Base-by-base conservation (phyloP, 2,797 vertebrate species). In the Bradypus variegatus region DNA sequence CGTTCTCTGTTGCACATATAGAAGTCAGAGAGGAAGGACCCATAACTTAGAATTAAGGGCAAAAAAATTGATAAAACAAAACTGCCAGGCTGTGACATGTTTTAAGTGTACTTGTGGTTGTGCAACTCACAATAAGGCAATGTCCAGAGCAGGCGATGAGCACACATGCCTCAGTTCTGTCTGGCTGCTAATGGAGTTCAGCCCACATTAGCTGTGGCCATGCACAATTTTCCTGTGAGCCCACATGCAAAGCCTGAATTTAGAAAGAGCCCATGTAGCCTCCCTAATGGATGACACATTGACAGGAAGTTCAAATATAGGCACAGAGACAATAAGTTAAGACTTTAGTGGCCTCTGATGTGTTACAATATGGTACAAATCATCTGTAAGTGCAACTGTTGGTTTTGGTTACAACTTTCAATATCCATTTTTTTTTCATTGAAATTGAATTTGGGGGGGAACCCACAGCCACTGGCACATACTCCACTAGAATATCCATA, bases 101-200 rank as follows among this genome's bases (percentile, higher is more conserved):
- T 77, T 0, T 36, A 65, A 19, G 50, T 87, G 91, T 48, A 11
- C 83, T 72, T 38, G 36, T 62, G 64, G 33, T 70, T 64, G 18
- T 62, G 73, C 33, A 60, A 36, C 33, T 9, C 33, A 45, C 41
- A 87, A 36, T 18, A 25, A 93, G 73, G 25, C 41, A 1, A 19
- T 1, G 13, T 79, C 86, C 38, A 58, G 48, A 58, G 14, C 33
- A 27, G 1, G 8, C 0, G 0, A n/a, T 0, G 1, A 38, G 45
- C 79, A 88, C 79, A 76, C 36, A 75, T 15, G 23, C 3, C 29
- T 8, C 19, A 36, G 15, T 29, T 53, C 78, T 16, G n/a, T 67
- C 21, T 21, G 55, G 48, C 45, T 62, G 73, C 8, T 50, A 50
- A 23, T 8, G 36, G 55, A 64, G 7, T 18, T 7, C 36, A 38